Conservation (phyloP, 2,888 invertebrate genomes). For the Melieria omissa region DNA sequence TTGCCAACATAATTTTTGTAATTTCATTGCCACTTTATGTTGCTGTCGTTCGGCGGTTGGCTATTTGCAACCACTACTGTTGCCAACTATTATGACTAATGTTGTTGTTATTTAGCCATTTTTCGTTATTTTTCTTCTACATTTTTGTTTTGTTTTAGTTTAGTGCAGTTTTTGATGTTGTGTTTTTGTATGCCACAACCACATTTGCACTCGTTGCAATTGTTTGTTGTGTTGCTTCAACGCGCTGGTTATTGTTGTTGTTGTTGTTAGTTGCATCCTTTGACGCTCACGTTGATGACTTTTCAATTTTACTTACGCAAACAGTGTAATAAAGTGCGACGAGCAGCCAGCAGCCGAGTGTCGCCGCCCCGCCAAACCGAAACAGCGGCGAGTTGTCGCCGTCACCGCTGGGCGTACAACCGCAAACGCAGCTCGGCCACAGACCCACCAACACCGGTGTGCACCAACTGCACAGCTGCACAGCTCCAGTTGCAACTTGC, state of each 20-base stretch:
- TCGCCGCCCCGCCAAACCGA: background rate
- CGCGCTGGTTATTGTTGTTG: background rate
- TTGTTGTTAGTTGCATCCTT: background rate
- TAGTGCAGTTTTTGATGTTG: background rate
- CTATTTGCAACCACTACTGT: background rate
- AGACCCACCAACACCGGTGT: background rate
- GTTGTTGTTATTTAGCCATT: background rate
- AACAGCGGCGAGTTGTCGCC: background rate
- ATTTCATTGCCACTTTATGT: conserved; percentile 11
- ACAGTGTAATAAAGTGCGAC: conserved; percentile 26
- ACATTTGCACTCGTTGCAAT: background rate
- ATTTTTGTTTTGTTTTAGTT: conserved; percentile 21
- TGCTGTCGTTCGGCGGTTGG: background rate
- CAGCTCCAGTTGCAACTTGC: too few species aligned
- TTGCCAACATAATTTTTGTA: background rate
- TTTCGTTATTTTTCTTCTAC: background rate
- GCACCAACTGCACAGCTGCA: background rate
- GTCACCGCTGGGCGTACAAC: background rate
- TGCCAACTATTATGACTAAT: background rate
- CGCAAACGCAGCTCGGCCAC: conserved; percentile 11
- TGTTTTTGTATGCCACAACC: background rate
- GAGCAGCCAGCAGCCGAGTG: conserved; percentile 4
- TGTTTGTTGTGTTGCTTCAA: background rate
- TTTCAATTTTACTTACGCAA: conserved; percentile 54
- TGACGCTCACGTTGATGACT: conserved; percentile 48